Conservation (phyloP, 1,140 invertebrate genomes). For the Drosophila nikananu region DNA sequence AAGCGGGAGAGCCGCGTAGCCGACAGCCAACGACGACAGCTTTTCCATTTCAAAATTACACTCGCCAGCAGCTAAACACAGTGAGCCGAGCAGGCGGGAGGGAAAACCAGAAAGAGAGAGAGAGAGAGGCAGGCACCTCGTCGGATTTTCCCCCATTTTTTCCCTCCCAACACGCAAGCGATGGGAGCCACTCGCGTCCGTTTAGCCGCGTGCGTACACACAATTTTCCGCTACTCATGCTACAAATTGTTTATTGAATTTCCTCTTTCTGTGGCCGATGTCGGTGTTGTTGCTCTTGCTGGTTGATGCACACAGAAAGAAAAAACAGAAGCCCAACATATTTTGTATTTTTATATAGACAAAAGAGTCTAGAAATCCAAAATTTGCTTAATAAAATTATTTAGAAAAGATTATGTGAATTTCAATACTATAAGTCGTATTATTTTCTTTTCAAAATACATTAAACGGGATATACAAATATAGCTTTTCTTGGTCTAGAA, state of each 20-base stretch:
- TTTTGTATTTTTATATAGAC: neutral
- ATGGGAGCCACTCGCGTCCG: slow-evolving; percentile 55
- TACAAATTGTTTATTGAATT: slow-evolving; percentile 84
- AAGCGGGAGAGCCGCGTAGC: slow-evolving; percentile 43
- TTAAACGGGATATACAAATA: too few relatives aligned
- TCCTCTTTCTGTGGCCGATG: slow-evolving; percentile 67
- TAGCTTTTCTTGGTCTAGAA: too few relatives aligned
- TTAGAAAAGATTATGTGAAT: neutral
- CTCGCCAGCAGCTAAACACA: slow-evolving; percentile 28
- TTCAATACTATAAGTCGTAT: too few relatives aligned
- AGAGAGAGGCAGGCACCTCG: slow-evolving; percentile 10
- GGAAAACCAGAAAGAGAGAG: slow-evolving; percentile 9
- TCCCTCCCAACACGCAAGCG: slow-evolving; percentile 4
- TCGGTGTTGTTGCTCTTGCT: slow-evolving; percentile 28
- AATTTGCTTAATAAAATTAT: neutral
- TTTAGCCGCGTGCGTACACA: slow-evolving; percentile 82
- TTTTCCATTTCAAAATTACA: slow-evolving; percentile 82
- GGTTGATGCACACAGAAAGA: slow-evolving; percentile 6
- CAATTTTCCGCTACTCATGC: slow-evolving; percentile 84
- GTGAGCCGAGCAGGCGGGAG: slow-evolving; percentile 10
- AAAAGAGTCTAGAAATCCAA: neutral
- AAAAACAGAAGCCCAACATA: neutral
- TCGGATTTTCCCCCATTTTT: slow-evolving; percentile 37
- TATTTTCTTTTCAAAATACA: neutral
- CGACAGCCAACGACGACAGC: slow-evolving; percentile 62